A percentile compares a stretch with the other conserved stretches of the same genome.
phyloP scores from a whole-genome alignment of 1,140 invertebrate species.

The Ooceraea biroi region DNA sequence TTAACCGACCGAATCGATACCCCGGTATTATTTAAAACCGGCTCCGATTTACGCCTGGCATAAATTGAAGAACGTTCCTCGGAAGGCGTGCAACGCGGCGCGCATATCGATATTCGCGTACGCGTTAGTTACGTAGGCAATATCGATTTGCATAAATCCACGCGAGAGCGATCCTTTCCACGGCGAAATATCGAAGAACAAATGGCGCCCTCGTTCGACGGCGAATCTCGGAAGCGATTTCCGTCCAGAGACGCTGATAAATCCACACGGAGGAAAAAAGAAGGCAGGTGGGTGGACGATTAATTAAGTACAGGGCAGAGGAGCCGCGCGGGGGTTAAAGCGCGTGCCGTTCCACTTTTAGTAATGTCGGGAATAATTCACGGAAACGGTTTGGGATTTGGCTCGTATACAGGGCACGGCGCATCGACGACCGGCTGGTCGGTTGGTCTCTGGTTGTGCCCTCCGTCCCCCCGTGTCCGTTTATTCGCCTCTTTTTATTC shows the following conservation, averaged over 20 bases:
- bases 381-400: slow-evolving; percentile 74
- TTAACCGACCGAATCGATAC: slow-evolving; percentile 14
- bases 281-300: slow-evolving; percentile 57
- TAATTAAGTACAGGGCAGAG: slow-evolving; percentile 70
- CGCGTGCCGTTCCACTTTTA: slow-evolving; percentile 73
- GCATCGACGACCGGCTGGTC: slow-evolving; percentile 65
- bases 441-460: slow-evolving; percentile 39
- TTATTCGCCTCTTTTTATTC: slow-evolving; percentile 61
- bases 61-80: slow-evolving; percentile 26
- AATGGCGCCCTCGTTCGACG: slow-evolving; percentile 62
- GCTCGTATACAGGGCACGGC: slow-evolving; percentile 16
- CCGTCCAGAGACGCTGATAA: slow-evolving; percentile 69
- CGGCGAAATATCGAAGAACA: slow-evolving; percentile 48
- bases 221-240: slow-evolving; percentile 53
- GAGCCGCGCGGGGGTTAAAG: slow-evolving; percentile 69
- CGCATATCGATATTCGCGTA: slow-evolving; percentile 54
- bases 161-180: slow-evolving; percentile 41
- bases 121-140: slow-evolving; percentile 48
- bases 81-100: slow-evolving; percentile 41
- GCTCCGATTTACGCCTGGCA: background rate
- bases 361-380: slow-evolving; percentile 76
- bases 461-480: slow-evolving; percentile 34
- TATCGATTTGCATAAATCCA: slow-evolving; percentile 71
- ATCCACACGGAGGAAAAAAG: slow-evolving; percentile 56
- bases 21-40: slow-evolving; percentile 13